phyloP scores from a whole-genome alignment of 1,140 invertebrate genomes.

The Hetaerina americana region DNA sequence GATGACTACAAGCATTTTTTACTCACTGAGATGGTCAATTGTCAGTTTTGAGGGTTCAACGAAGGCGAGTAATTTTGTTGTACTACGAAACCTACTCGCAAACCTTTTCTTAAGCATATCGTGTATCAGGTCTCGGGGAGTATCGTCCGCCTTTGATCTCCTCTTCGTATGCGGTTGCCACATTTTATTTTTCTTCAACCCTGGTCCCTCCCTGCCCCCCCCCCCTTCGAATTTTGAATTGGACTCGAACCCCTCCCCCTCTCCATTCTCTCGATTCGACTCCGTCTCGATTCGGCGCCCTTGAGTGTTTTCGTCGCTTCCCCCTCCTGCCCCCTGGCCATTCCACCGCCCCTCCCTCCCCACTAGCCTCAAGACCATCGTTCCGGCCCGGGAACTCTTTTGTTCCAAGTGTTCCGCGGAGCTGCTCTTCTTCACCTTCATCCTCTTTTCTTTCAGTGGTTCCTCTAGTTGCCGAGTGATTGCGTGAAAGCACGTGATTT shows the following conservation, averaged over 20 bases:
- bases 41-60: too few relatives aligned
- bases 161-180: too few relatives aligned
- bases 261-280: neutral
- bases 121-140: too few relatives aligned
- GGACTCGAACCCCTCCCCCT: neutral
- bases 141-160: too few relatives aligned
- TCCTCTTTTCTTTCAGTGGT: neutral
- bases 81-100: too few relatives aligned
- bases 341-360: neutral
- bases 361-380: neutral
- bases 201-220: neutral
- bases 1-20: too few relatives aligned
- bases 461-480: neutral
- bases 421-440: neutral
- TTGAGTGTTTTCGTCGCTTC: neutral
- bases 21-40: too few relatives aligned
- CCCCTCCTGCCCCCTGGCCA: neutral
- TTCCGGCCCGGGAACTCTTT: neutral
- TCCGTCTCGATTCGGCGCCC: neutral
- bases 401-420: neutral
- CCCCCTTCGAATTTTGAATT: neutral
- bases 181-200: too few relatives aligned
- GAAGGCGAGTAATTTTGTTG: too few relatives aligned
- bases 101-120: too few relatives aligned
- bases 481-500: too few relatives aligned